Evolutionary conservation across 2,888 invertebrate genomes (phyloP).

Genomic region (Calliphora vomitoria): DNA sequence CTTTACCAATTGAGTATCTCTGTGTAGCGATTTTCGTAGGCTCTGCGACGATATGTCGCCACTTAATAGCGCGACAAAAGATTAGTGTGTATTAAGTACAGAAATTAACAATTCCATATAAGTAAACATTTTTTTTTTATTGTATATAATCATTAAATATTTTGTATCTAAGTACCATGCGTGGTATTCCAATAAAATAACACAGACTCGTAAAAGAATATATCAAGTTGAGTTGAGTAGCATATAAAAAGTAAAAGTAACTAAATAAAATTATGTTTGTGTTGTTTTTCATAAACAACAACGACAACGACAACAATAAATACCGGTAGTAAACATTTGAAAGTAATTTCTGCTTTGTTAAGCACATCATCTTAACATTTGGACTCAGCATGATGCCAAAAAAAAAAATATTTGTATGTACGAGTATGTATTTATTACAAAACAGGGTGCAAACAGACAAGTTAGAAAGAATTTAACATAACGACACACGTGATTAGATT

Average conservation of each 20-base stretch:
- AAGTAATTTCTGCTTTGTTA: constrained; percentile 54
- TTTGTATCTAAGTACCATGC: no score
- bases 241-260: constrained; percentile 16
- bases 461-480: not conserved
- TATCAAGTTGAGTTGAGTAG: no score
- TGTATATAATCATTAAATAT: no score
- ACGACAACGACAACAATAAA: constrained; percentile 13
- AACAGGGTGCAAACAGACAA: not conserved
- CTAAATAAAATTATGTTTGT: constrained; percentile 2
- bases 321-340: constrained; percentile 32
- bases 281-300: constrained; percentile 6
- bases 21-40: no score
- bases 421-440: not conserved
- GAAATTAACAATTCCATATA: no score
- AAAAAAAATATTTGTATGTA: not conserved
- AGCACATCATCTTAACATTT: constrained; percentile 38
- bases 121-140: no score
- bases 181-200: no score
- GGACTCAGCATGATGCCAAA: constrained; percentile 38
- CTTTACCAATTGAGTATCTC: no score
- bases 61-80: no score
- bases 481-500: not conserved
- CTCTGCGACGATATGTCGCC: no score
- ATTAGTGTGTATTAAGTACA: no score
- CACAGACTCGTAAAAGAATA: no score